phyloP scores from a whole-genome alignment of 2,113 vertebrate species.

The Odontophorus gujanensis region DNA sequence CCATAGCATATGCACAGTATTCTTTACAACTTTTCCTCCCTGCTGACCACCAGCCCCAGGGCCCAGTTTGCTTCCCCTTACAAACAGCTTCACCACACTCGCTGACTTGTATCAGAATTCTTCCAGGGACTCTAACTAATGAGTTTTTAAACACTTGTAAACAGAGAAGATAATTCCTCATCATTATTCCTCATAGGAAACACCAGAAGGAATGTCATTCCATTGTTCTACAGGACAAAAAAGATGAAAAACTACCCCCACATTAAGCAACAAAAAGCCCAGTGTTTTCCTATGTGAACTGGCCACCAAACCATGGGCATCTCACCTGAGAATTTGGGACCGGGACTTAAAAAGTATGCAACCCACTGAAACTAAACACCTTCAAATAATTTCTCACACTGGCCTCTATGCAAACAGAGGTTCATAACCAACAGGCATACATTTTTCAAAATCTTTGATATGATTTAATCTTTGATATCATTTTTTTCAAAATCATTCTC shows the following conservation, averaged over 20 bases:
- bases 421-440: not conserved
- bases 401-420: not conserved
- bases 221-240: conserved; percentile 52
- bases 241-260: conserved; percentile 9
- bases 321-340: conserved; percentile 15
- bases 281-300: not conserved
- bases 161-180: conserved; percentile 65
- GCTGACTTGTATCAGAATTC: conserved; percentile 55
- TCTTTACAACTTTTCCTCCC: conserved; percentile 62
- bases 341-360: not conserved
- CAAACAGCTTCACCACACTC: conserved; percentile 62
- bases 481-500: not conserved
- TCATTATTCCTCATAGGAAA: conserved; percentile 52
- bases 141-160: conserved; percentile 68
- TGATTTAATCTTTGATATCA: too few species aligned
- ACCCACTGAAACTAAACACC: not conserved
- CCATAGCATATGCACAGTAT: conserved; percentile 59
- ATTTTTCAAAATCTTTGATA: not conserved
- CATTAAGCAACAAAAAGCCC: not conserved
- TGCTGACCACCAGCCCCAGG: conserved; percentile 60
- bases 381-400: not conserved
- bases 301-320: not conserved
- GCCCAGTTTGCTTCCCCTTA: conserved; percentile 46
- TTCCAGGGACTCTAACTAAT: conserved; percentile 52
- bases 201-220: conserved; percentile 45